A percentile compares a stretch with the other conserved stretches of the same genome.
Evolutionary conservation across 1,140 invertebrate species (phyloP).

Genomic region (Cecropterus lyciades): DNA sequence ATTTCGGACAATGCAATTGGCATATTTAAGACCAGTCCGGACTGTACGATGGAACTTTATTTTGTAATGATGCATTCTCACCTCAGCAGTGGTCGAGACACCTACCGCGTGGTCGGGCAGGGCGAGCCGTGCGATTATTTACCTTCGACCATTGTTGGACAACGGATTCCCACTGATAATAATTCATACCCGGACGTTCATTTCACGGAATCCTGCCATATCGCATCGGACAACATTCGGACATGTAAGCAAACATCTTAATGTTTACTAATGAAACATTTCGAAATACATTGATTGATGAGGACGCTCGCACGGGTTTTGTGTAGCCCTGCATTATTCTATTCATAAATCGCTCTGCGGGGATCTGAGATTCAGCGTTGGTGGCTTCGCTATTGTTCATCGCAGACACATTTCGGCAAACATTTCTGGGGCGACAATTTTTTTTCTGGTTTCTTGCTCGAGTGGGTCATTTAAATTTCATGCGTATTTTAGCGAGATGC

Average conservation of each 20-base stretch:
- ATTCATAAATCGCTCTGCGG: slow-evolving; percentile 72
- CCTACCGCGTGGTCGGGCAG: slow-evolving; percentile 54
- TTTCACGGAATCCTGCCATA: slow-evolving; percentile 70
- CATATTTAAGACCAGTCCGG: slow-evolving; percentile 35
- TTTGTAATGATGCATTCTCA: slow-evolving; percentile 58
- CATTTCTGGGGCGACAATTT: slow-evolving; percentile 62
- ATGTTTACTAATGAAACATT: slow-evolving; percentile 83
- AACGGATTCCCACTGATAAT: slow-evolving; percentile 56
- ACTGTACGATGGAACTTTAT: slow-evolving; percentile 44
- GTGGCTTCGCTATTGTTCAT: slow-evolving; percentile 72
- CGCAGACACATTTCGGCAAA: slow-evolving; percentile 63
- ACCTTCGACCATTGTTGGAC: slow-evolving; percentile 50
- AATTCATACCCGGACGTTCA: slow-evolving; percentile 58
- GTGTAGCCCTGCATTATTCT: slow-evolving; percentile 70
- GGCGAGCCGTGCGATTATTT: slow-evolving; percentile 51
- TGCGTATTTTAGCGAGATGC: slow-evolving; percentile 67
- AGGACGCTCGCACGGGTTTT: slow-evolving; percentile 61
- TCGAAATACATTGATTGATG: slow-evolving; percentile 80
- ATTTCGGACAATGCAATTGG: slow-evolving; percentile 46
- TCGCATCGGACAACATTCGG: slow-evolving; percentile 64
- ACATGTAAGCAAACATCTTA: slow-evolving; percentile 83
- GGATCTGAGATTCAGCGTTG: slow-evolving; percentile 65
- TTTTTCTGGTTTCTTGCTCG: slow-evolving; percentile 53
- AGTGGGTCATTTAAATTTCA: slow-evolving; percentile 77
- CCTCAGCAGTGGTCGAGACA: slow-evolving; percentile 53